Base-by-base conservation (phyloP, 2,797 vertebrate genomes). In the Parotocinclus haroldoi region DNA sequence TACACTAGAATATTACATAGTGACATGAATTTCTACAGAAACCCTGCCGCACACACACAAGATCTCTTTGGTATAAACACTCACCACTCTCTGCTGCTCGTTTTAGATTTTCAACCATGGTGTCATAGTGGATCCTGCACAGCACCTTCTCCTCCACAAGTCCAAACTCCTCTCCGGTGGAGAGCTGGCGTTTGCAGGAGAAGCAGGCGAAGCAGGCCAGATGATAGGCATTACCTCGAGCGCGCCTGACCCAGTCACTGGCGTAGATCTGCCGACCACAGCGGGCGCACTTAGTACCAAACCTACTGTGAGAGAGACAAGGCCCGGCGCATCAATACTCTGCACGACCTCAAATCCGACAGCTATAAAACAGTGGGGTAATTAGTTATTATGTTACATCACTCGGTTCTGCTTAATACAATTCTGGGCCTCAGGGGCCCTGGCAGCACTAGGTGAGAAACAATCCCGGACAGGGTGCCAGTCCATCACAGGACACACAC, bases 51-150 rank as follows among this genome's bases (percentile, higher is more conserved):
- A 40, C 38, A 40, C 38, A 40, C 5, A 5, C 5, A 5, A 42
- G 8, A 42, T 42, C 40, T 42, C 40, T 42, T 7, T 42, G 1
- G 10, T 42, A 42, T 7, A 42, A 3, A 16, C 13, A 74, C 91
- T 16, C 91, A 98, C 96, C 97, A 2, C 94, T 99, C 86, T 98
- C 97, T 0, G 97, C 97, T 0, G 96, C 97, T 12, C 96, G 86
- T 79, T 97, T 98, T 78, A 99, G 95, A 88, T 98, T 98, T 85
- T 99, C 97, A 69, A 99, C 94, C 96, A 98, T 99, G 81, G 95
- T 98, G 91, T 99, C 96, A 0, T 99, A 99, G 86, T 99, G 97
- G 78, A 98, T 96, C 80, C 96, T 88, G 77, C 97, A 99, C 65
- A 99, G 90, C 73, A 99, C 96, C 86, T 98, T 98, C 76, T 99